A percentile compares a stretch with the other conserved stretches of the same genome.
These are phyloP conservation scores for Entomobrya multifasciata DNA, from an alignment of 2,888 invertebrate species.

Conservation along the genomic window DNA sequence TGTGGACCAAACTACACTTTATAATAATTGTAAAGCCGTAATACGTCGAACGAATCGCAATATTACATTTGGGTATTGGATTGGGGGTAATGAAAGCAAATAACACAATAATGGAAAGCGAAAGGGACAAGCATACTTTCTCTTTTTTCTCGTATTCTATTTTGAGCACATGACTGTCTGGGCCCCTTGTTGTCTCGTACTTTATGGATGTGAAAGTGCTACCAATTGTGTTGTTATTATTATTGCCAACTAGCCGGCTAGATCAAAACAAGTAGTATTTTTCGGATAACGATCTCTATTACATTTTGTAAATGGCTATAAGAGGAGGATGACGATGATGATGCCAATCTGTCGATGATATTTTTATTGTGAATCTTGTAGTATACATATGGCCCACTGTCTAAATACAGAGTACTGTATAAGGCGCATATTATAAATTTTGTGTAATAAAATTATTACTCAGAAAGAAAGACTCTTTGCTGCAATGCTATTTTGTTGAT, in stretches of 20 bases:
- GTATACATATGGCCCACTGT: too few relatives aligned
- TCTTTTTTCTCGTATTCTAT: not conserved
- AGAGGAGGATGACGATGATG: conserved; percentile 18
- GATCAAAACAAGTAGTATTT: conserved; percentile 53
- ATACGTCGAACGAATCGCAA: not conserved
- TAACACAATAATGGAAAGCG: not conserved
- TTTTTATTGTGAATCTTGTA: too few relatives aligned
- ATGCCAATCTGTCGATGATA: conserved; percentile 49
- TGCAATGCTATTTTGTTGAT: too few relatives aligned
- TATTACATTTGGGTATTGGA: too few relatives aligned
- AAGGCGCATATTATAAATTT: conserved; percentile 21
- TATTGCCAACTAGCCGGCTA: conserved; percentile 34
- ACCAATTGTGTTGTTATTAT: conserved; percentile 12
- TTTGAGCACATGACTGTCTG: too few relatives aligned
- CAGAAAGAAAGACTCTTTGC: conserved; percentile 10
- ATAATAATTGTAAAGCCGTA: too few relatives aligned
- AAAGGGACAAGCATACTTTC: not conserved
- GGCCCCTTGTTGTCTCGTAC: not conserved
- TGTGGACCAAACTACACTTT: too few relatives aligned
- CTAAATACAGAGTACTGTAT: not conserved
- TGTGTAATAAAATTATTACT: conserved; percentile 30
- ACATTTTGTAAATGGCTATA: conserved; percentile 61
- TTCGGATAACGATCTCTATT: conserved; percentile 61
- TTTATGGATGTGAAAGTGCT: not conserved
- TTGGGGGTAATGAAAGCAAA: not conserved